Percentiles rank a stretch among this genome's conserved stretches.
These are phyloP conservation scores for Pteronotus mesoamericanus DNA, from an alignment of 2,797 vertebrate genomes.

Conservation along the genomic window DNA sequence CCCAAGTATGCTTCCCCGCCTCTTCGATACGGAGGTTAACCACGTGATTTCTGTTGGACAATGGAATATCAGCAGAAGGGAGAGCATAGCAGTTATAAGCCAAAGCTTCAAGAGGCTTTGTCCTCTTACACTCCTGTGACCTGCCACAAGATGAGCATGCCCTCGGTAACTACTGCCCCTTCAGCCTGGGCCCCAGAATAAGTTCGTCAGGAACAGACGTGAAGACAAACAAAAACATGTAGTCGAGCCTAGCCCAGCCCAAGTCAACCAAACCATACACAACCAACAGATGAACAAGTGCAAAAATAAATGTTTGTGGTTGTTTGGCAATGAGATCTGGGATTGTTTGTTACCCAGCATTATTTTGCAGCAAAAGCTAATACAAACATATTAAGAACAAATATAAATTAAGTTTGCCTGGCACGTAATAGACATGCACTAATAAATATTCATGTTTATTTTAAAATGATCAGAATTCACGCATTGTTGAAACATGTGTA, in stretches of 20 bases:
- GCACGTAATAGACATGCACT: background rate
- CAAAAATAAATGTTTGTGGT: background rate
- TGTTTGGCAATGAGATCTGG: background rate
- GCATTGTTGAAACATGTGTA: background rate
- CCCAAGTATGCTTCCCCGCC: background rate
- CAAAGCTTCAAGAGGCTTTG: background rate
- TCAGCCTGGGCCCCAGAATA: background rate
- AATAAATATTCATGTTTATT: background rate
- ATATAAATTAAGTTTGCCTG: background rate
- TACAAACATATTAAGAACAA: background rate
- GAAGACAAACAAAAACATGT: background rate
- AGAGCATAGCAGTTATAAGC: background rate
- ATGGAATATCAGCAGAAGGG: background rate
- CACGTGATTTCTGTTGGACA: background rate
- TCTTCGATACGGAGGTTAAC: background rate
- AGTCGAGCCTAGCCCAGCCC: background rate
- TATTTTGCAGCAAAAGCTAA: background rate
- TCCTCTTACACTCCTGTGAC: background rate
- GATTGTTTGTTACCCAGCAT: background rate
- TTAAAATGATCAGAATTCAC: background rate
- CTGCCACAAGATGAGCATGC: background rate
- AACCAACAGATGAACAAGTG: background rate
- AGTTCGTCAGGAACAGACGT: background rate
- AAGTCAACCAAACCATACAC: background rate
- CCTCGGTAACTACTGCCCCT: background rate